These are phyloP conservation scores for Idaea aversata DNA, from an alignment of 2,888 invertebrate species.

Conservation along the genomic window DNA sequence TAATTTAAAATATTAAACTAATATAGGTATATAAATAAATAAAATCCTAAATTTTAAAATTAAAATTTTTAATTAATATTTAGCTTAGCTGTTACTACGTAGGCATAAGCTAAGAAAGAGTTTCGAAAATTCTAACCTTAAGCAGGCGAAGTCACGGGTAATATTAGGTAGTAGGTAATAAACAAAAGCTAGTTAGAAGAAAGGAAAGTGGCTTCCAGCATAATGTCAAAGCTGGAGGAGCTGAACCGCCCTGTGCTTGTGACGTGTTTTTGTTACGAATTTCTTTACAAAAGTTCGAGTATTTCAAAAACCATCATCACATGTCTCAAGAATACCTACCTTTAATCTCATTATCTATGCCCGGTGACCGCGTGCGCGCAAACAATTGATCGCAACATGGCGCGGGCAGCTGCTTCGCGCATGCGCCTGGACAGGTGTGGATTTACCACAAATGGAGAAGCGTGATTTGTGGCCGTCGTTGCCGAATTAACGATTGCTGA, in stretches of 20 bases:
- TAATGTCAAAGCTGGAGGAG: no score
- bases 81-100: no score
- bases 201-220: no score
- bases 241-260: background rate
- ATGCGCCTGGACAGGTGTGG: slow-evolving; percentile 33
- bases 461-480: background rate
- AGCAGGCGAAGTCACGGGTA: background rate
- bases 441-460: slow-evolving; percentile 9
- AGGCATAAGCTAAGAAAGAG: no score
- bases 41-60: no score
- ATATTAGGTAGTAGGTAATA: background rate
- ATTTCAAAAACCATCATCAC: background rate
- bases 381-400: slow-evolving; percentile 25
- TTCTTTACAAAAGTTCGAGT: background rate
- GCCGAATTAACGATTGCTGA: background rate
- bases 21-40: no score
- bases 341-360: slow-evolving; percentile 28
- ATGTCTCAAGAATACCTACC: slow-evolving; percentile 7
- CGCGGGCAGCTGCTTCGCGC: slow-evolving; percentile 26
- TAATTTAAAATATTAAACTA: no score
- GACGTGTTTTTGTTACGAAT: background rate
- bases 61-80: no score
- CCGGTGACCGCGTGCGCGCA: slow-evolving; percentile 16
- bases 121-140: background rate
- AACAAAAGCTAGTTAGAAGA: background rate